These are phyloP conservation scores for Notothenia rossii DNA, from an alignment of 2,113 vertebrate genomes.

Conservation along the genomic window DNA sequence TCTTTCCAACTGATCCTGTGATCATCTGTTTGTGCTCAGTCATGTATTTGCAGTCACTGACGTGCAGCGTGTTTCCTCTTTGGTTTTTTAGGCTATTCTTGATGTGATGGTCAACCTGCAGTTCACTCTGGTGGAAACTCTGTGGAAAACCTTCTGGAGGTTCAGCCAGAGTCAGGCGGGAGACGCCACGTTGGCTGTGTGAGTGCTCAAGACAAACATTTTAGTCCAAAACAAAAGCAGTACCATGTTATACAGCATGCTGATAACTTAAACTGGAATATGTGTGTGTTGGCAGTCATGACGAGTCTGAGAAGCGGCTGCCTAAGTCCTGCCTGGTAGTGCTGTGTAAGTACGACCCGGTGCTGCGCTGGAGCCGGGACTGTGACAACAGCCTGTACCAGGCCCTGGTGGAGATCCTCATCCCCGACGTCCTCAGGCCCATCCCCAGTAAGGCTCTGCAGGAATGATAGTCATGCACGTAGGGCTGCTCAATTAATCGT, in stretches of 20 bases:
- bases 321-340: conserved; percentile 92
- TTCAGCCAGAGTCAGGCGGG: conserved; percentile 89
- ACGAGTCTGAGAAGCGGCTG: conserved; percentile 93
- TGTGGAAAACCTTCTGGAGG: conserved; percentile 97
- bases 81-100: conserved; percentile 87
- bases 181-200: conserved; percentile 88
- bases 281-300: conserved; percentile 82
- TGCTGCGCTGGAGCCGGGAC: conserved; percentile 92
- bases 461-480: too few species aligned
- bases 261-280: neutral
- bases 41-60: neutral
- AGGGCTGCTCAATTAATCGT: too few species aligned
- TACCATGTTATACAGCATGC: neutral
- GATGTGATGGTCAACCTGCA: conserved; percentile 96
- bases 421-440: conserved; percentile 93
- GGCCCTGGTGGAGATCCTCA: conserved; percentile 94
- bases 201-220: conserved; percentile 70
- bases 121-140: conserved; percentile 93
- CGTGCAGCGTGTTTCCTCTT: neutral
- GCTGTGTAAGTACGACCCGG: conserved; percentile 94
- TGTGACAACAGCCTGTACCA: conserved; percentile 95
- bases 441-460: conserved; percentile 90
- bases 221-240: neutral
- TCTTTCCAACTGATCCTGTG: neutral
- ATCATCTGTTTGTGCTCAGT: neutral